Base-by-base conservation (phyloP, 2,113 vertebrate genomes). In the Oplegnathus fasciatus region DNA sequence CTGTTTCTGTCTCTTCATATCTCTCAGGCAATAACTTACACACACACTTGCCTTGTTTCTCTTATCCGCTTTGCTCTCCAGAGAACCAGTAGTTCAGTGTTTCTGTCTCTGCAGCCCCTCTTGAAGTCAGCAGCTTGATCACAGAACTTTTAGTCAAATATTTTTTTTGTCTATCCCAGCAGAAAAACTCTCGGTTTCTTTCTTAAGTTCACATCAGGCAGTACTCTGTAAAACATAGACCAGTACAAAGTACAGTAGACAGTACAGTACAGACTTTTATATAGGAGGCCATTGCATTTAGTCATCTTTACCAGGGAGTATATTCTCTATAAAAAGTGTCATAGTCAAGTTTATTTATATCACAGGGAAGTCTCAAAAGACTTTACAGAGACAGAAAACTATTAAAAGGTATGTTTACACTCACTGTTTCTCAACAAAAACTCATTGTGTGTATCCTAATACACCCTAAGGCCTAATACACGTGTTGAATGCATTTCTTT, bases 51-150 rank as follows among this genome's bases (percentile, higher is more conserved):
- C 50, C 48, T 70, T 37, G 11, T 61, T 68, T 34, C 24, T 72
- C 42, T 26, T 66, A 30, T 72, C 58, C 18, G 17, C 2, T 30
- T 40, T 28, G 34, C 48, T 48, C 60, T 58, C 42, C 24, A 30
- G 60, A 77, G 82, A 75, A 54, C 0, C 24, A 37, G 50, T 1
- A 48, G 40, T n/a, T n/a, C 30, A 26, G 44, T 5, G n/a, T 34
- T 48, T 24, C 67, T 54, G 61, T 73, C 40, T 83, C 62, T 70
- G 61, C 65, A 69, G 20, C 20, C 52, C 14, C 15, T 44, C 55
- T 32, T 32, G 14, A 37, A 66, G 54, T 60, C 26, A 30, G 67
- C 32, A 67, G 72, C 24, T 55, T n/a, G 55, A 62, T 85, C 34
- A 62, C 28, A 70, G 4, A 60, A 79, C n/a, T 42, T 78, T 15